phyloP scores from a whole-genome alignment of 2,888 invertebrate genomes.

The Napeogenes sylphis region DNA sequence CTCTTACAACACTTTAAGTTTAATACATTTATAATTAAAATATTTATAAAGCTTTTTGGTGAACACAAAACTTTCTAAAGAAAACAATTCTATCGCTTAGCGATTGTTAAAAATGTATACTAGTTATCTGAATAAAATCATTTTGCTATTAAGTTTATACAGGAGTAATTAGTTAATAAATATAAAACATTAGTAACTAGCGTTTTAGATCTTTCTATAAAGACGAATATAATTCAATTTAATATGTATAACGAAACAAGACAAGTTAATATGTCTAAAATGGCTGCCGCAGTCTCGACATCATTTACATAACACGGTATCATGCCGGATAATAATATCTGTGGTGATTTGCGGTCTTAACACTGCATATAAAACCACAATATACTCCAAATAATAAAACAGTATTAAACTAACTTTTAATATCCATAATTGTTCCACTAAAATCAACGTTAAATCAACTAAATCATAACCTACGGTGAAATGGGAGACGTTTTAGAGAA shows the following conservation, averaged over 20 bases:
- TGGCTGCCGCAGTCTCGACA: slow-evolving; percentile 30
- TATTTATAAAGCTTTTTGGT: no score
- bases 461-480: no score
- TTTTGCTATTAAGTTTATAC: no score
- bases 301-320: slow-evolving; percentile 32
- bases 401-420: neutral
- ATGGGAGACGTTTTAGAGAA: neutral
- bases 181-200: neutral
- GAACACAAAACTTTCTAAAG: no score
- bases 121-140: no score
- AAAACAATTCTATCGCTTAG: no score
- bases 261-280: slow-evolving; percentile 29
- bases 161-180: neutral
- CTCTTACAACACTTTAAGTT: neutral
- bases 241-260: slow-evolving; percentile 23
- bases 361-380: no score
- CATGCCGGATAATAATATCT: slow-evolving; percentile 26
- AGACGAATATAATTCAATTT: slow-evolving; percentile 27
- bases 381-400: neutral
- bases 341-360: slow-evolving; percentile 14
- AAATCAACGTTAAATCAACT: no score
- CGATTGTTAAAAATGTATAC: no score
- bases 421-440: no score
- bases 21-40: no score
- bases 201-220: slow-evolving; percentile 8